phyloP scores from a whole-genome alignment of 1,140 invertebrate species.

The Odontomachus brunneus region DNA sequence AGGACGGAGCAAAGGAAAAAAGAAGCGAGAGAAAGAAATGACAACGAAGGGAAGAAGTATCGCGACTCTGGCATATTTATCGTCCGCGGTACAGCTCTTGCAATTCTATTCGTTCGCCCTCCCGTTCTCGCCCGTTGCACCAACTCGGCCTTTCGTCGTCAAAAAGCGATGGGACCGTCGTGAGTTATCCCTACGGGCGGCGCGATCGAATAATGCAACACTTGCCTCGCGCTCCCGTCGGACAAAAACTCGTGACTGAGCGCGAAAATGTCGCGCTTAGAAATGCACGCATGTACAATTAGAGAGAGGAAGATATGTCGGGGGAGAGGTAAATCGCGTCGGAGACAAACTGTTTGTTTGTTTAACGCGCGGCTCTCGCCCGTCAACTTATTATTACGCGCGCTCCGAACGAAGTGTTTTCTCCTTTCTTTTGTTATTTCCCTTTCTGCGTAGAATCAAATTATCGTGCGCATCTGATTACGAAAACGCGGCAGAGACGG shows the following conservation, averaged over 20 bases:
- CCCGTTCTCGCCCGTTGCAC: background rate
- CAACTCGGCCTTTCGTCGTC: conserved; percentile 11
- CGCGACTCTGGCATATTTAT: conserved; percentile 47
- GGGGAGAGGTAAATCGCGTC: conserved; percentile 12
- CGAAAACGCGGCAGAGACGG: conserved; percentile 41
- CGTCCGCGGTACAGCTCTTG: background rate
- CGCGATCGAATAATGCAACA: too few relatives aligned
- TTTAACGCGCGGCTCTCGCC: conserved; percentile 24
- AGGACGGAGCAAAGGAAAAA: background rate
- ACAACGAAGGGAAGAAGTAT: conserved; percentile 42
- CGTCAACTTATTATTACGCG: conserved; percentile 56
- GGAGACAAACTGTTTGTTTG: conserved; percentile 52
- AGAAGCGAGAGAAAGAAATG: conserved; percentile 37
- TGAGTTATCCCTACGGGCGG: background rate
- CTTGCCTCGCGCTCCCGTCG: background rate
- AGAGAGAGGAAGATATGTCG: too few relatives aligned
- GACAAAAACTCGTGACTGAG: background rate
- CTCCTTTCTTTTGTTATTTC: conserved; percentile 10
- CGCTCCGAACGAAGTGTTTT: conserved; percentile 39
- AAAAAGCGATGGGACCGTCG: conserved; percentile 15
- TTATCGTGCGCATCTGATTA: conserved; percentile 59
- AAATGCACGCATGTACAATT: background rate
- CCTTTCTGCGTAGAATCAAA: conserved; percentile 48
- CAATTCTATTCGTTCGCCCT: conserved; percentile 24
- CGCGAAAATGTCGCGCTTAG: background rate